Evolutionary conservation across 2,113 vertebrate species (phyloP), one percentile per base, ranked within the genome.

Genomic region (Chloebia gouldiae): DNA sequence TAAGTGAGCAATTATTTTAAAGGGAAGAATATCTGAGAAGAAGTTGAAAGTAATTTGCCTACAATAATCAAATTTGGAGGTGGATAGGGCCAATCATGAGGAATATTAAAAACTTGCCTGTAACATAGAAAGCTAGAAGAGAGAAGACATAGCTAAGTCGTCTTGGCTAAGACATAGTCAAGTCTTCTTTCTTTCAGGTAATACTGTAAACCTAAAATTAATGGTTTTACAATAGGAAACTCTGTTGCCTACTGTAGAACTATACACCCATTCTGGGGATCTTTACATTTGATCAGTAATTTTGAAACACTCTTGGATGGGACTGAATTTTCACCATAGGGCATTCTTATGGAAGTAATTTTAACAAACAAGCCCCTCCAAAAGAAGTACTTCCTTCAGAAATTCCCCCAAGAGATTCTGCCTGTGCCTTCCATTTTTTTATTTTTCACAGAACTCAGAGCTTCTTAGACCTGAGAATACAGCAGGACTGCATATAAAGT

Each of bases 361-460:
- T 13, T 44, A 64, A 75, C 5, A 72, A 86, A 70, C 7, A 66
- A 59, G 33, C 33, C 51, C 19, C 61, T 88, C 23, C 42, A 53
- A 76, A 72, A 44, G 15, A 81, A 79, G 23, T 22, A n/a, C 17
- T 90, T 85, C 8, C 59, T 72, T 91, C 11, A 47, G 50, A 72
- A 80, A 72, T n/a, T 85, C 4, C 27, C 12, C 24, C 42, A 69
- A 51, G 7, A 81, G 20, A 57, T 15, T 0, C 0, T 42, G 35
- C 13, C 79, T 73, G 15, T 72, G 24, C 25, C 17, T 73, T 81
- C n/a, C 16, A 4, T 37, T 90, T 42, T 42, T 42, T 64, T 35
- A 5, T 68, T 87, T 61, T 54, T 40, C 16, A 50, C 16, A 81
- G 76, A 95, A 30, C 24, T 63, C 45, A 51, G 71, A 84, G 42